Evolutionary conservation across 2,888 invertebrate species (phyloP).

Genomic region (Chaetogeoica ovagalla): DNA sequence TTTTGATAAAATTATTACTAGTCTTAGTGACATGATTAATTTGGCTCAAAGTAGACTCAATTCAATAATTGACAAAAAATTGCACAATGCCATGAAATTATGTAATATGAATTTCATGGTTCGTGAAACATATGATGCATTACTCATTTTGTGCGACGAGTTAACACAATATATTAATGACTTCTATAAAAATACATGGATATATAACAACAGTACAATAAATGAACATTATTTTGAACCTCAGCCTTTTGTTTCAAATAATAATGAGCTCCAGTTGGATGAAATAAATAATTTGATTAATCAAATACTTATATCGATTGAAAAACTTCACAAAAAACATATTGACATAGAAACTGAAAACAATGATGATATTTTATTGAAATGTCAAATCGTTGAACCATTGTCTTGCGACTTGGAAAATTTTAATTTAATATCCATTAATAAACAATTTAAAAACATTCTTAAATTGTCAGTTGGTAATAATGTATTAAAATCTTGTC

Average conservation of each 20-base stretch:
- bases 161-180: conserved; percentile 5
- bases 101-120: conserved; percentile 24
- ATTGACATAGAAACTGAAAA: conserved; percentile 61
- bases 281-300: conserved; percentile 28
- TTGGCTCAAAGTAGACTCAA: neutral
- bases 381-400: conserved; percentile 62
- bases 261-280: conserved; percentile 1
- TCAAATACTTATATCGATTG: conserved; percentile 29
- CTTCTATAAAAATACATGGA: conserved; percentile 9
- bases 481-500: conserved; percentile 59
- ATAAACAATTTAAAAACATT: conserved; percentile 30
- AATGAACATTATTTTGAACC: neutral
- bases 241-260: conserved; percentile 14
- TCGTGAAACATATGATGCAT: neutral
- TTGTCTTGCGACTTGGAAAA: conserved; percentile 57
- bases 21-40: conserved; percentile 18
- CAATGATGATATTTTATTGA: conserved; percentile 69
- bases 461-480: conserved; percentile 20
- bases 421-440: conserved; percentile 55
- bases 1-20: neutral
- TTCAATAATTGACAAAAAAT: conserved; percentile 12
- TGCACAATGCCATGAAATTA: conserved; percentile 28
- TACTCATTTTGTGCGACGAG: neutral
- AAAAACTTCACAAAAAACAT: conserved; percentile 44
- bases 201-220: neutral